Base-by-base conservation (phyloP, 2,113 vertebrate species). In the Antigone vipio region DNA sequence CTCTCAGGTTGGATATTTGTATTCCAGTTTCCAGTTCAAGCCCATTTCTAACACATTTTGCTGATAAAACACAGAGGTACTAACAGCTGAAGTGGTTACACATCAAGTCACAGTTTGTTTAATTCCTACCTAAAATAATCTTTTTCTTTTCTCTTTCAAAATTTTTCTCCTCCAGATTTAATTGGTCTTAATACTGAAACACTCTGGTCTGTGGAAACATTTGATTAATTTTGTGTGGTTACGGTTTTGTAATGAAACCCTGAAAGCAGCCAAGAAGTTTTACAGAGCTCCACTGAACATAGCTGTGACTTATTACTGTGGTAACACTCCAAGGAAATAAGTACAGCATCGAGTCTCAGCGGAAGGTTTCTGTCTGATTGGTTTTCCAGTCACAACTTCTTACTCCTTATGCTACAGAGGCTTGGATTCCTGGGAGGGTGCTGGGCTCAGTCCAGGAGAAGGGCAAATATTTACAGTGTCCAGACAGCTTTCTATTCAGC, bases 281-380 rank as follows among this genome's bases (percentile, higher is more conserved):
- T 91, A 74, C 35, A 34, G 35, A 82, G 84, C 81, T 95, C 53
- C 53, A 60, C 40, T 49, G 89, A 91, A 8, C 66, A 40, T 66
- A 63, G 89, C 80, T 78, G 84, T 89, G 89, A 96, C 44, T 95
- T 96, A 91, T 93, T 82, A 19, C 84, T 76, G 81, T 93, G 85
- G 89, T 79, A 85, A 73, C 34, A 19, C 89, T 95, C 84, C 71
- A n/a, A 93, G 85, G 89, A 95, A 92, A 92, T 94, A 87, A 91
- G 77, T 35, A 38, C 38, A 93, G 84, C 74, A 75, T 76, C 77
- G 84, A 38, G 56, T 35, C 73, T 78, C 93, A 9, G 79, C 21
- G 83, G 68, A 92, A 71, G 77, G 27, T 55, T 87, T 95, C 68
- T 32, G 11, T 24, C 87, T 56, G 66, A 87, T 94, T 89, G 77